Conservation (phyloP, 2,113 vertebrate genomes). For the Crypturellus undulatus region DNA sequence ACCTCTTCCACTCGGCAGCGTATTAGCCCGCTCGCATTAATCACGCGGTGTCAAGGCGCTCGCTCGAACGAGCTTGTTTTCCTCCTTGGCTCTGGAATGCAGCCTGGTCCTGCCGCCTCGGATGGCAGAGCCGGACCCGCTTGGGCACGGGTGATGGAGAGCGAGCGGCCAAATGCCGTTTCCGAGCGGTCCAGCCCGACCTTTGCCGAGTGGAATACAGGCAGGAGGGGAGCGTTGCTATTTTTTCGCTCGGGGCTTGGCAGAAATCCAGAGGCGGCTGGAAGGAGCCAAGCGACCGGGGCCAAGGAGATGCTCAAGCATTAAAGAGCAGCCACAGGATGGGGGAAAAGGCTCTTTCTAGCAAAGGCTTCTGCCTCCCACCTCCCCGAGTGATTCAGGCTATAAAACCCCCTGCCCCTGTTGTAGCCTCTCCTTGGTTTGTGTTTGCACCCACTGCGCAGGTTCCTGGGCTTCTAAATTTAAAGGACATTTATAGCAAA, state of each 20-base stretch:
- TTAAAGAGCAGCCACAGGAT: background rate
- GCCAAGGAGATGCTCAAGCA: background rate
- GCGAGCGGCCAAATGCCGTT: background rate
- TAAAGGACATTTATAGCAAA: background rate
- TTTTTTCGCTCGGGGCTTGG: background rate
- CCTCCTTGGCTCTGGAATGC: background rate
- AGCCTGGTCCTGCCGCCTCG: background rate
- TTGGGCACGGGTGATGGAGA: background rate
- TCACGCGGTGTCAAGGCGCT: background rate
- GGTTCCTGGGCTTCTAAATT: background rate
- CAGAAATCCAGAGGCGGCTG: constrained; percentile 12
- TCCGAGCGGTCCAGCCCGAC: background rate
- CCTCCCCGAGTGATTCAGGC: background rate
- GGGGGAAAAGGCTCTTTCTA: background rate
- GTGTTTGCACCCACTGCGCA: background rate
- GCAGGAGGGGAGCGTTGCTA: constrained; percentile 13
- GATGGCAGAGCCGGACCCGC: background rate
- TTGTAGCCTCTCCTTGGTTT: rapidly evolving
- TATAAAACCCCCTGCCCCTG: background rate
- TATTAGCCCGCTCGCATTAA: constrained; percentile 1
- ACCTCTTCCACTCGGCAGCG: background rate
- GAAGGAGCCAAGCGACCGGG: background rate
- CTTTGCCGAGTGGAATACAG: constrained; percentile 13
- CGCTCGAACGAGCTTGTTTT: background rate
- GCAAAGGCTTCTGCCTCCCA: background rate